Conservation (phyloP, 2,113 vertebrate species). For the Syngnathus floridae region DNA sequence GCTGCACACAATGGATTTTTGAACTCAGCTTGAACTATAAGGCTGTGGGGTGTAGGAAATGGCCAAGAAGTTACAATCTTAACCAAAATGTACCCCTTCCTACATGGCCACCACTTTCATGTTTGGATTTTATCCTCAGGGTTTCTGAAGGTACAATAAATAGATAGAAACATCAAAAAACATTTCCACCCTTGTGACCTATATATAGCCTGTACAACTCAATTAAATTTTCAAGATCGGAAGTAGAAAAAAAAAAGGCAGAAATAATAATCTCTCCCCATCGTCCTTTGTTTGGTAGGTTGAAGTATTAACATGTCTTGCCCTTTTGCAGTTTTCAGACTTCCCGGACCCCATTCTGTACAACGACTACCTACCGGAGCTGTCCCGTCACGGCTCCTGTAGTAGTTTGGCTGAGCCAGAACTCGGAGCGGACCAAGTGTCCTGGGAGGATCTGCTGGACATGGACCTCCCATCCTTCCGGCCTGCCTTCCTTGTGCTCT, state of each 20-base stretch:
- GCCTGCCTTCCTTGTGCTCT: slow-evolving; percentile 91
- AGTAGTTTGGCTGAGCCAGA: slow-evolving; percentile 67
- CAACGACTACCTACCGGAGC: slow-evolving; percentile 87
- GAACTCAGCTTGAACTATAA: not conserved
- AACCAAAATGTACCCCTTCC: not conserved
- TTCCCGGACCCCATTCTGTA: slow-evolving; percentile 88
- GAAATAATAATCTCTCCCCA: too few species aligned
- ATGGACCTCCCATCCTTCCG: slow-evolving; percentile 97
- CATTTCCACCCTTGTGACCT: too few species aligned
- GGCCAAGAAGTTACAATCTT: not conserved
- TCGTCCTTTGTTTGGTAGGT: not conserved
- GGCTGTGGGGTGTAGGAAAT: not conserved
- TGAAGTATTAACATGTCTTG: not conserved
- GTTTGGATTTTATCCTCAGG: not conserved
- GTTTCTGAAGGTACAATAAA: not conserved
- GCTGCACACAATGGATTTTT: not conserved
- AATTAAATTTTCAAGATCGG: not conserved
- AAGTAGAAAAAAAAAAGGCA: too few species aligned
- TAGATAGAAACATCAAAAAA: too few species aligned
- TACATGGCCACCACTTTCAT: not conserved
- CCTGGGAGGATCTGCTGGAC: slow-evolving; percentile 83
- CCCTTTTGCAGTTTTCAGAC: slow-evolving; percentile 78
- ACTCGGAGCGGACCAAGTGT: slow-evolving; percentile 74
- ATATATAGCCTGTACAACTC: too few species aligned
- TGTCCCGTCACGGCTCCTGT: slow-evolving; percentile 73